Percentiles rank a stretch among this genome's conserved stretches.
These are phyloP conservation scores for Agapornis roseicollis DNA, from an alignment of 2,113 vertebrate species.

Conservation along the genomic window DNA sequence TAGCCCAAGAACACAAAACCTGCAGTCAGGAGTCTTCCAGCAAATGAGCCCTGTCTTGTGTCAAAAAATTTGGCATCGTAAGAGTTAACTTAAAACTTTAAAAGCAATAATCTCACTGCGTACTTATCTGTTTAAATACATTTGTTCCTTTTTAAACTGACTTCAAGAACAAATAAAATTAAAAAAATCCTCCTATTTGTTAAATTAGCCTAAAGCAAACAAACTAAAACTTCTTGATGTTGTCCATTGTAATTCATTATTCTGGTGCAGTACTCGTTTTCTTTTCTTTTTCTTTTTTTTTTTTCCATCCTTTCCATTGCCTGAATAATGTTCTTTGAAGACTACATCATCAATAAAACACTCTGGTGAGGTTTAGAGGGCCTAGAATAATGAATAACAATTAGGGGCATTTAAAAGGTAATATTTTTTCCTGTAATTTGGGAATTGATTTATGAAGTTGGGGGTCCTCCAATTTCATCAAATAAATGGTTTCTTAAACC, in stretches of 20 bases:
- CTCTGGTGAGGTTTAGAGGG: slow-evolving; percentile 64
- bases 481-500: slow-evolving; percentile 73
- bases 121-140: not conserved
- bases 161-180: not conserved
- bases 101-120: not conserved
- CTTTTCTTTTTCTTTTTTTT: not conserved
- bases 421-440: slow-evolving; percentile 71
- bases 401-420: slow-evolving; percentile 75
- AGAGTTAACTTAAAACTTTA: not conserved
- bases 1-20: not conserved
- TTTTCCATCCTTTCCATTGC: not conserved
- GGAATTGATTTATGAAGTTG: slow-evolving; percentile 76
- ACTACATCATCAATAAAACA: slow-evolving; percentile 70
- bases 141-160: slow-evolving; percentile 4
- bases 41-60: not conserved
- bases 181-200: not conserved
- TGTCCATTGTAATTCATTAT: slow-evolving; percentile 17
- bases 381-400: slow-evolving; percentile 77
- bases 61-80: not conserved
- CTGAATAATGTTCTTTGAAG: slow-evolving; percentile 71
- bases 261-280: not conserved
- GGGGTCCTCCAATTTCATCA: slow-evolving; percentile 72
- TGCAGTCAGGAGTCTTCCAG: not conserved
- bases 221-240: slow-evolving; percentile 1
- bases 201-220: slow-evolving; percentile 53